A percentile compares a stretch with the other conserved stretches of the same genome.
These are phyloP conservation scores for Phyllostomus hastatus DNA, from an alignment of 2,113 vertebrate species.

Conservation along the genomic window DNA sequence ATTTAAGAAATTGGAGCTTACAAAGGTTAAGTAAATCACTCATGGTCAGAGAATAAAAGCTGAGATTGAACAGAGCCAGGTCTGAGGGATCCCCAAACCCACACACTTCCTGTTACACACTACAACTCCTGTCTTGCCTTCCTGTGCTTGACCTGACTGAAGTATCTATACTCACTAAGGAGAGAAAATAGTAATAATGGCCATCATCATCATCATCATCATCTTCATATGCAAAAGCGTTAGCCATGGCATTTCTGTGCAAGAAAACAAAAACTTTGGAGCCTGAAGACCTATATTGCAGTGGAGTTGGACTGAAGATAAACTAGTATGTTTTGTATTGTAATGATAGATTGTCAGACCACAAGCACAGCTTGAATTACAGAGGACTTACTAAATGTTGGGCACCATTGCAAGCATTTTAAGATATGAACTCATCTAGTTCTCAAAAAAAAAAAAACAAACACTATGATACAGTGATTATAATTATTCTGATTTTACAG, in stretches of 20 bases:
- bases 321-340: background rate
- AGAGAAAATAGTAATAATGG: background rate
- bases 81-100: background rate
- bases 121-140: background rate
- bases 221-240: background rate
- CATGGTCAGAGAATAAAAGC: background rate
- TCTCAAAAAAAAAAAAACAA: background rate
- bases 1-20: background rate
- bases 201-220: background rate
- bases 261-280: background rate
- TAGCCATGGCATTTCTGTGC: background rate
- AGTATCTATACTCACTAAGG: background rate
- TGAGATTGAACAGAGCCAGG: background rate
- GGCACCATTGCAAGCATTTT: background rate
- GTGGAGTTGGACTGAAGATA: background rate
- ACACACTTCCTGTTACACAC: background rate
- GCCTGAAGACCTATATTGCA: background rate
- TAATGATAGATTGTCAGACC: background rate
- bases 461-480: background rate
- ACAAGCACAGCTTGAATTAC: background rate
- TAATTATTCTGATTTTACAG: background rate
- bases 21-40: background rate
- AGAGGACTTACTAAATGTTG: background rate
- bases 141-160: background rate
- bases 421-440: background rate